Evolutionary conservation across 2,113 vertebrate genomes (phyloP), one percentile per base, ranked within the genome.

Genomic region (Arothron firmamentum): DNA sequence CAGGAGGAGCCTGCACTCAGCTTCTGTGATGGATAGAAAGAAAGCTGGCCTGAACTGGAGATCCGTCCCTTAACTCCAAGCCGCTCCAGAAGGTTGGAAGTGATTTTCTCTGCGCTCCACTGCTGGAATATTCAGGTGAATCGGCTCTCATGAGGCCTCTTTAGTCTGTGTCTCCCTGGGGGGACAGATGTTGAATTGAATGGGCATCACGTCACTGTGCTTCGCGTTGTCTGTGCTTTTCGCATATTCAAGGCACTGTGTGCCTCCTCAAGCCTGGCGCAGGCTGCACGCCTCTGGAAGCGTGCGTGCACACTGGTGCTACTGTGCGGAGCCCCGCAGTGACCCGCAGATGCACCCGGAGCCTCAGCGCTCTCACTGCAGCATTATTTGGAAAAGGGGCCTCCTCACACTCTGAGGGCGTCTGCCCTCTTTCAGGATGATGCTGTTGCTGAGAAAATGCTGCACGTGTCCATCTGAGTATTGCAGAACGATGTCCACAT

Each of bases 1-100:
- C 19, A 42, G 11, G 18, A 6, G 58, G 17, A 57, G 50, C 18
- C 52, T 66, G 67, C 66, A 16, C 52, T 64, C 52, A 21, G 18
- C 0, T 5, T 45, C 47, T 68, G 59, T 70, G 65, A 80, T 82
- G 80, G 73, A 79, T 72, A 73, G 55, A 70, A 70, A 62, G 57
- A 67, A 64, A 71, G 54, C 3, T 23, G 57, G 38, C 14, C 0
- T 52, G 48, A 51, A 31, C 34, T 62, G 54, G 49, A 66, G 17
- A 60, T 43, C 3, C 50, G 20, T 59, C 55, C 47, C 2, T 52
- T 52, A 1, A 23, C 59, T 63, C 50, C 53, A 59, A 45, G 18
- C 53, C 74, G 51, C 68, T 61, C 50, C 18, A 34, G 67, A 56
- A 49, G 51, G 64, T 49, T 14, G 31, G 56, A 65, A n/a, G n/a